Evolutionary conservation across 2,113 vertebrate species (phyloP), one percentile per base, ranked within the genome.

Genomic region (Etheostoma cragini): DNA sequence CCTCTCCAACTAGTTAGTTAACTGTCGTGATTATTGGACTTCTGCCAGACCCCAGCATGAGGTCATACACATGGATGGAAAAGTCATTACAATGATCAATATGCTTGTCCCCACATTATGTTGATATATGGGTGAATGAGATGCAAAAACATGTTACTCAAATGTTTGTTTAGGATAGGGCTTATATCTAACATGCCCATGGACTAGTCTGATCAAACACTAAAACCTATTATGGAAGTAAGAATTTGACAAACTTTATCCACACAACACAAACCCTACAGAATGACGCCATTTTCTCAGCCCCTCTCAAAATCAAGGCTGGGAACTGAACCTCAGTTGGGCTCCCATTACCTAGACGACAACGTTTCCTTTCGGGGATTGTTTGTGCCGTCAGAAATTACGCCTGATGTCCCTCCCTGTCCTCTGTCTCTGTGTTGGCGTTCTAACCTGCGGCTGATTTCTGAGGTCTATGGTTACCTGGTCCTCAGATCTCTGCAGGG

Each of bases 41-140:
- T 63, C 5, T 3, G n/a, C 24, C 56, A 60, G 57, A 66, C 62
- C 76, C 63, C 54, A 82, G 73, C 47, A 81, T 0, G 33, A 83
- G 77, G 82, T 63, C 87, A 57, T 10, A 53, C 19, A 53, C 82
- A 49, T 19, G 54, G 16, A 63, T 58, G 74, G 68, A 85, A 88
- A 85, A 83, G 53, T 71, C 64, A 64, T 72, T 73, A 73, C 60
- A 14, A 30, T 0, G 46, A 78, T 79, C 71, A 56, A 76, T 76
- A 60, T 7, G 1, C 33, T 30, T 35, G 62, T 58, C 35, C 16
- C 46, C 17, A 50, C 56, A 38, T 26, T 46, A 68, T 52, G 50
- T 68, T 35, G 46, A 15, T 17, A 56, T 49, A 8, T 38, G 46
- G 26, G 12, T 14, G 16, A 21, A 15, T 60, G 53, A 70, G 38